These are phyloP conservation scores for Cinclus mexicanus DNA, from an alignment of 2,113 vertebrate genomes.

Conservation along the genomic window DNA sequence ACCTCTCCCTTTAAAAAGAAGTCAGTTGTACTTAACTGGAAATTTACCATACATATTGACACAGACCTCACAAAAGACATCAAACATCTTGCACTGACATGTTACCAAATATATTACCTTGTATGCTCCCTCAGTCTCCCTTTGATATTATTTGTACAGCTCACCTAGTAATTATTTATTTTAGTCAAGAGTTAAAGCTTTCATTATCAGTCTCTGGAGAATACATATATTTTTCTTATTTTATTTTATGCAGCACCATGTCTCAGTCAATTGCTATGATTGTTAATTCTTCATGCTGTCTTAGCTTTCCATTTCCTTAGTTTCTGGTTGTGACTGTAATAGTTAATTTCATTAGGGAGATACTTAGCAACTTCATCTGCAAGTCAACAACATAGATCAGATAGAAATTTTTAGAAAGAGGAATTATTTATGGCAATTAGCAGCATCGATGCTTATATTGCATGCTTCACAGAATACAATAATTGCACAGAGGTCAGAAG, in stretches of 20 bases:
- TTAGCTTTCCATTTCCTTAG: neutral
- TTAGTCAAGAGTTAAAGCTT: neutral
- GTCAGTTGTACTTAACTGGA: neutral
- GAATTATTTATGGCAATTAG: constrained; percentile 30
- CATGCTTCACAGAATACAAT: neutral
- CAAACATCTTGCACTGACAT: neutral
- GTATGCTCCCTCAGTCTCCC: neutral
- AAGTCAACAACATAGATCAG: constrained; percentile 7
- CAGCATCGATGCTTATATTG: neutral
- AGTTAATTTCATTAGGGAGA: constrained; percentile 8
- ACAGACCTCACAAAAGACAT: neutral
- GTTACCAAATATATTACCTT: neutral
- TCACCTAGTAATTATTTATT: neutral
- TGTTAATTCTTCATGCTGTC: neutral
- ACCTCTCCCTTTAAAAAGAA: neutral
- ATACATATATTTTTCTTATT: neutral
- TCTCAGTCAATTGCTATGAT: neutral
- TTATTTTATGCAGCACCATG: neutral
- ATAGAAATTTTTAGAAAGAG: neutral
- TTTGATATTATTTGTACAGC: neutral
- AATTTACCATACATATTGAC: neutral
- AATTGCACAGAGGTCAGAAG: constrained; percentile 11
- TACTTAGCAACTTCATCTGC: constrained; percentile 3
- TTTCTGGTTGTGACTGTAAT: neutral
- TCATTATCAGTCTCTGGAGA: neutral